Conservation (phyloP, 2,113 vertebrate species). For the Fulica atra region DNA sequence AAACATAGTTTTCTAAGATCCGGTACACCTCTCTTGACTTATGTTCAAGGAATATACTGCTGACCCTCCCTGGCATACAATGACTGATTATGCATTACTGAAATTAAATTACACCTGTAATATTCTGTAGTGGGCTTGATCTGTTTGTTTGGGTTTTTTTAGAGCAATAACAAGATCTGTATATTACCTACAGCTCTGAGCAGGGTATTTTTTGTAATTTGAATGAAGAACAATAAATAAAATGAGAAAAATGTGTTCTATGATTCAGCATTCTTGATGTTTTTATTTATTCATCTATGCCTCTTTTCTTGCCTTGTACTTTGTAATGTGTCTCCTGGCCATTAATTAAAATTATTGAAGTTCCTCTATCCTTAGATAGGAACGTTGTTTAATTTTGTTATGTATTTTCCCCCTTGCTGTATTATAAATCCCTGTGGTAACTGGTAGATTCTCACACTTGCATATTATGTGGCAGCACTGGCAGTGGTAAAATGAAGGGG, state of each 20-base stretch:
- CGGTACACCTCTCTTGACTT: not conserved
- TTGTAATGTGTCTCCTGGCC: not conserved
- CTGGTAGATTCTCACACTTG: not conserved
- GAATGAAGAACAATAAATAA: not conserved
- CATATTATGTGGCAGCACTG: not conserved
- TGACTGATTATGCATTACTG: not conserved
- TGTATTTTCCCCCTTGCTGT: not conserved
- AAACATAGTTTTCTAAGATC: not conserved
- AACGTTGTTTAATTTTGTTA: conserved; percentile 18
- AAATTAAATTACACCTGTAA: not conserved
- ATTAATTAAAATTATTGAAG: conserved; percentile 17
- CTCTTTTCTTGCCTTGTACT: not conserved
- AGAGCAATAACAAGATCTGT: not conserved
- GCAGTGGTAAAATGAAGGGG: not conserved
- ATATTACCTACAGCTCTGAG: not conserved
- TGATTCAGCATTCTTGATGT: not conserved
- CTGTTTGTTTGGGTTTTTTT: not conserved
- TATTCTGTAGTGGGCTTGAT: not conserved
- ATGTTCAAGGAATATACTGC: not conserved
- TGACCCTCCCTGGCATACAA: not conserved
- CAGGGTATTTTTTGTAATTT: not conserved
- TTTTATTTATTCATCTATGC: conserved; percentile 33
- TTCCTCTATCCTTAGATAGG: not conserved
- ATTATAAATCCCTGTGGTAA: not conserved
- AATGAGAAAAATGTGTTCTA: not conserved